These are phyloP conservation scores for Siniperca chuatsi DNA, from an alignment of 2,113 vertebrate species.

Conservation along the genomic window DNA sequence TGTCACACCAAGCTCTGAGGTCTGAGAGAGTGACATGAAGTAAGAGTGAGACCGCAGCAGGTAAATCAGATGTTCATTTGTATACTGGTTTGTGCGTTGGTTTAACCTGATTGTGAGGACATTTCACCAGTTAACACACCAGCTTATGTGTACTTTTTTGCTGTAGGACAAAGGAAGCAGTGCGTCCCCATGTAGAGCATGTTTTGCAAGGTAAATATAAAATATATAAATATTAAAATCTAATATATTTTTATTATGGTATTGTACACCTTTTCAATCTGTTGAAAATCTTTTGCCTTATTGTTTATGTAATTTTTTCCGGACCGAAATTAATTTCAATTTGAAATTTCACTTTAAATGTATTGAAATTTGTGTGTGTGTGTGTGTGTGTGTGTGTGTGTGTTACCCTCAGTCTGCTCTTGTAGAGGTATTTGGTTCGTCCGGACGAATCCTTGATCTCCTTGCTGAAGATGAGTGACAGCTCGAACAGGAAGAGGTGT, in stretches of 20 bases:
- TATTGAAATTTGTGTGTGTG: not conserved
- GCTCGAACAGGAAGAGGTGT: conserved; percentile 98
- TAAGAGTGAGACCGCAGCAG: not conserved
- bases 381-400: not conserved
- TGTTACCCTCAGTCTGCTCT: conserved; percentile 95
- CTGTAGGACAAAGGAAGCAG: no score
- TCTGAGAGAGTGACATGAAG: conserved; percentile 82
- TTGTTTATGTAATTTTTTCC: no score
- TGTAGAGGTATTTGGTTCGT: conserved; percentile 98
- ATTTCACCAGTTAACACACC: no score
- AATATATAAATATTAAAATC: no score
- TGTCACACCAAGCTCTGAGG: conserved; percentile 96
- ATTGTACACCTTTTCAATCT: no score
- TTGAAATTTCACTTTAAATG: no score
- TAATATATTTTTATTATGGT: no score
- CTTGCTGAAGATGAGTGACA: conserved; percentile 99
- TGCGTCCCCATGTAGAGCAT: no score
- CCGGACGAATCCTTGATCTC: conserved; percentile 99
- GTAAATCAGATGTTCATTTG: not conserved
- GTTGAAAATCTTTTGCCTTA: no score
- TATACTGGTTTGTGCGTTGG: not conserved
- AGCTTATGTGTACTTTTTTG: not conserved
- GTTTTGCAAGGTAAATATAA: no score
- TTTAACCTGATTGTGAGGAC: not conserved
- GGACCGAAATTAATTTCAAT: no score